These are phyloP conservation scores for Holothuria leucospilota DNA, from an alignment of 53 echinoderm and acorn worm species.

Conservation along the genomic window DNA sequence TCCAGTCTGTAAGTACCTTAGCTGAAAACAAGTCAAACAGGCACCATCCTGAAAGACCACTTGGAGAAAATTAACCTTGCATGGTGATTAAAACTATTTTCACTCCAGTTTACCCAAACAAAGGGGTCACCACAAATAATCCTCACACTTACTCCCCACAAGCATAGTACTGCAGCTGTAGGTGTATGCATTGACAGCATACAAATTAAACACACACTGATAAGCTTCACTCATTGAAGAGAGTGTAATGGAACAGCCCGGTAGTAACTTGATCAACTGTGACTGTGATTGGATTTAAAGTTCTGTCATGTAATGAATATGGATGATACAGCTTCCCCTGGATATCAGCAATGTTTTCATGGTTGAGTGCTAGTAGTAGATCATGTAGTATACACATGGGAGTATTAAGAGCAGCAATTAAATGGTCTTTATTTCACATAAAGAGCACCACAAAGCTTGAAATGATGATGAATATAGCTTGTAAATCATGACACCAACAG, in stretches of 20 bases:
- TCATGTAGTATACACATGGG: constrained; percentile 46
- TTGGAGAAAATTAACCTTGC: constrained; percentile 22
- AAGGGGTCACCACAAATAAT: constrained; percentile 40
- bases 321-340: neutral
- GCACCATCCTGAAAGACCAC: constrained; percentile 32
- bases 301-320: constrained; percentile 31
- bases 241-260: constrained; percentile 31
- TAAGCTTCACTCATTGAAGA: constrained; percentile 7
- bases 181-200: neutral
- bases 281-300: constrained; percentile 53
- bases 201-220: constrained; percentile 13
- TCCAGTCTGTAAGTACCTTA: neutral
- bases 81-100: constrained; percentile 36
- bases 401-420: constrained; percentile 36
- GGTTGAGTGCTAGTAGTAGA: constrained; percentile 34
- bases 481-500: constrained; percentile 4
- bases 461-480: constrained; percentile 22
- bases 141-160: neutral
- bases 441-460: neutral
- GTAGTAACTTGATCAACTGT: constrained; percentile 46
- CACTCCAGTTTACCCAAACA: constrained; percentile 25
- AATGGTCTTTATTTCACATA: constrained; percentile 35
- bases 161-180: neutral
- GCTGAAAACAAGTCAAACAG: constrained; percentile 31
- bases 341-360: constrained; percentile 27